A percentile compares a stretch with the other conserved stretches of the same genome.
Conservation (phyloP, 2,113 vertebrate species). For the Mystacornis crossleyi region DNA sequence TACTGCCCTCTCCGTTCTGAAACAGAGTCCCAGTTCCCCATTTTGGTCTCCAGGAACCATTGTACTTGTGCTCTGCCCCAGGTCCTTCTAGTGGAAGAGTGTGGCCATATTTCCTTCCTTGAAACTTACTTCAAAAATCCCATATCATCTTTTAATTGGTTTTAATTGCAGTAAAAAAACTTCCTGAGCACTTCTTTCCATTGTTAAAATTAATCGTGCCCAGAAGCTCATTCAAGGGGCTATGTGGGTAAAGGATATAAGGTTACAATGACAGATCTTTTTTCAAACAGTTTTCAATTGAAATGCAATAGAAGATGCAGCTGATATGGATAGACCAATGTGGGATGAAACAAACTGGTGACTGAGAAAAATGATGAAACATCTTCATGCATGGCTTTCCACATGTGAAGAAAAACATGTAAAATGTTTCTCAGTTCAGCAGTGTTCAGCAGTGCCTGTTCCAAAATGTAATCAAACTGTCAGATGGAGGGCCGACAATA, state of each 20-base stretch:
- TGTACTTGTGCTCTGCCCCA: accelerated
- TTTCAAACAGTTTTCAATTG: neutral
- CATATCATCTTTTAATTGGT: neutral
- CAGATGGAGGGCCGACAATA: neutral
- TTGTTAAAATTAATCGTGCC: neutral
- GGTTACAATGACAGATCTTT: neutral
- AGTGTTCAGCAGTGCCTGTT: neutral
- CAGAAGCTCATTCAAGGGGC: neutral
- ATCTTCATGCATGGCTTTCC: neutral
- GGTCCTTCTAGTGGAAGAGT: neutral
- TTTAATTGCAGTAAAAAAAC: neutral
- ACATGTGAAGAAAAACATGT: neutral
- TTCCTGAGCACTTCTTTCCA: neutral
- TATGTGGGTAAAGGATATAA: neutral
- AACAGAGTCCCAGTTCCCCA: neutral
- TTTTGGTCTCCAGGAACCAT: neutral
- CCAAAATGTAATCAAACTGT: neutral
- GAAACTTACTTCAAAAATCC: neutral
- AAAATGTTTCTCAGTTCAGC: too few relatives aligned
- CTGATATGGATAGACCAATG: neutral
- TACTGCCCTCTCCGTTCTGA: neutral
- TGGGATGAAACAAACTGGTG: neutral
- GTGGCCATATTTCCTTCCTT: neutral
- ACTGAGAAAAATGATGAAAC: neutral
- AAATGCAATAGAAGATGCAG: neutral